These are phyloP conservation scores for Deroptyus accipitrinus DNA, from an alignment of 2,113 vertebrate genomes.

Conservation along the genomic window DNA sequence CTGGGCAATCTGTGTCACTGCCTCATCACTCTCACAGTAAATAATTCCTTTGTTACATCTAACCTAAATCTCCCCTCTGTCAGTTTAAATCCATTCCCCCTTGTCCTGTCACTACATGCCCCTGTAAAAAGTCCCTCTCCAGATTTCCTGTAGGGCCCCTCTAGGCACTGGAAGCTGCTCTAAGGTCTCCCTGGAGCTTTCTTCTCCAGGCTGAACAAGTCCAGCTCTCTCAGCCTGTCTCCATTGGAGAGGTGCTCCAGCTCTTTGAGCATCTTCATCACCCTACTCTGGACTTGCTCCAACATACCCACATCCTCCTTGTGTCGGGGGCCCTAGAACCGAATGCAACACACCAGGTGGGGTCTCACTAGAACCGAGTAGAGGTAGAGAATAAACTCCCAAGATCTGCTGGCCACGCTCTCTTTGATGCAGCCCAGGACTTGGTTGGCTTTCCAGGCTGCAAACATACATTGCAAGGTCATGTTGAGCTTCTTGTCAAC, in stretches of 20 bases:
- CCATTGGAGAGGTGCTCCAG: neutral
- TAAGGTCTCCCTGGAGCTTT: neutral
- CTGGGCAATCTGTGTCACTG: neutral
- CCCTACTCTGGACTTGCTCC: neutral
- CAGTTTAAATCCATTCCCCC: neutral
- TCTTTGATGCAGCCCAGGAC: neutral
- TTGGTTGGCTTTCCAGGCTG: neutral
- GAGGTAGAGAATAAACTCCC: neutral
- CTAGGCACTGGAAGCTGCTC: neutral
- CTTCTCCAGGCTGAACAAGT: neutral
- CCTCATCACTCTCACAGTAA: neutral
- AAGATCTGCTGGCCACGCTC: neutral
- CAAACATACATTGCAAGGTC: neutral
- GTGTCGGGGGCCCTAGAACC: neutral
- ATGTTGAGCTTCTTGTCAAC: neutral
- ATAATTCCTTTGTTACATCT: neutral
- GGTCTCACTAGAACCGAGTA: neutral
- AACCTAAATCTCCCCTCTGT: neutral
- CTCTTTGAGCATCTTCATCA: neutral
- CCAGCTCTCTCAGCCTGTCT: neutral
- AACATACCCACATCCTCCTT: neutral
- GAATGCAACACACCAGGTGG: neutral
- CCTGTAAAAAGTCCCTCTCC: too few species aligned
- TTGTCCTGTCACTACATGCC: too few species aligned
- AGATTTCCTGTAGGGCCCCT: too few species aligned